These are phyloP conservation scores for Cordilura impudica DNA, from an alignment of 2,888 invertebrate species.

Conservation along the genomic window DNA sequence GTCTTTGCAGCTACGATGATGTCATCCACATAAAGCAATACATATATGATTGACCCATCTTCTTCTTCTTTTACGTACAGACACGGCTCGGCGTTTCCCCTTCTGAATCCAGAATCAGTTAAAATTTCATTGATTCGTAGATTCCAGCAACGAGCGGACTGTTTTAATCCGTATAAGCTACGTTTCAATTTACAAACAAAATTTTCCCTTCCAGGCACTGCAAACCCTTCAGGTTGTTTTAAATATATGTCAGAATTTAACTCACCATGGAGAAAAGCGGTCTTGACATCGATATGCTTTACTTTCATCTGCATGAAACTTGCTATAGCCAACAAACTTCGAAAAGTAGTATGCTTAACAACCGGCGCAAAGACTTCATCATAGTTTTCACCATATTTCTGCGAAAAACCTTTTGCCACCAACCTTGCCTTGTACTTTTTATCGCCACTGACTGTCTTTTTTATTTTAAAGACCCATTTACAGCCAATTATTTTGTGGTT, in stretches of 20 bases:
- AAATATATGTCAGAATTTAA: constrained; percentile 19
- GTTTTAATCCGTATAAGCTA: constrained; percentile 37
- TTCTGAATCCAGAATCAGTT: constrained; percentile 38
- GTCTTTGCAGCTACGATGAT: constrained; percentile 9
- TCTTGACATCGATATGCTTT: constrained; percentile 27
- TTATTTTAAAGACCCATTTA: constrained; percentile 45
- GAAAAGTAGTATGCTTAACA: constrained; percentile 12
- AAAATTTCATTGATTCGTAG: constrained; percentile 27
- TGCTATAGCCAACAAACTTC: constrained; percentile 32
- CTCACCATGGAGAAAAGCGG: constrained; percentile 34
- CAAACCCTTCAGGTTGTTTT: constrained; percentile 13
- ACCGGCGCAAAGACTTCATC: too few relatives aligned
- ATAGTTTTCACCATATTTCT: constrained; percentile 29
- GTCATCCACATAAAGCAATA: constrained; percentile 42
- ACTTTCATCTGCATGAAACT: constrained; percentile 16
- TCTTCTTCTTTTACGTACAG: constrained; percentile 13
- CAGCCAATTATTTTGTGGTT: constrained; percentile 21
- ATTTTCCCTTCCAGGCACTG: constrained; percentile 6
- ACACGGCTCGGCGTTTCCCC: constrained; percentile 28
- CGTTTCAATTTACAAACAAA: constrained; percentile 17
- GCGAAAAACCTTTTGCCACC: constrained; percentile 44
- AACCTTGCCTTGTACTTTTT: constrained; percentile 16
- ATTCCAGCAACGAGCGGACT: constrained; percentile 35
- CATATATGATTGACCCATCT: constrained; percentile 1
- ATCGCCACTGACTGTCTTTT: constrained; percentile 10